Conservation (phyloP, 2,888 invertebrate species). For the Macrosoma leucophasiata region DNA sequence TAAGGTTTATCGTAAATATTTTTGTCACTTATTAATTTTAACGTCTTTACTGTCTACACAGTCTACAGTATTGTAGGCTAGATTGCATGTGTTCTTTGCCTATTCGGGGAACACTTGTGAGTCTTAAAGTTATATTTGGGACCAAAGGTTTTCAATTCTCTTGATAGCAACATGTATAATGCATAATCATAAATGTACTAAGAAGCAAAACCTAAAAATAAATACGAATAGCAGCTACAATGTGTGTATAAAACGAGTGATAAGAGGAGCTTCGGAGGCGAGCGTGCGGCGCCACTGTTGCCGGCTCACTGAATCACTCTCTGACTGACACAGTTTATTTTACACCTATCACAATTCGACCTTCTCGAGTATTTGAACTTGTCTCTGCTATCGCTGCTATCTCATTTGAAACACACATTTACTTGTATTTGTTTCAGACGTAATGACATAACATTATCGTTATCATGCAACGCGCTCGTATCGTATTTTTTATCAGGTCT, state of each 20-base stretch:
- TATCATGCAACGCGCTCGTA: constrained; percentile 29
- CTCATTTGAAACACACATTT: constrained; percentile 2
- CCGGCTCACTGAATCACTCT: constrained; percentile 15
- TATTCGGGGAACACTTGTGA: too few relatives aligned
- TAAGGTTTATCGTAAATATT: too few relatives aligned
- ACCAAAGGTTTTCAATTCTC: too few relatives aligned
- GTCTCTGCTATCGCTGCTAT: constrained; percentile 32
- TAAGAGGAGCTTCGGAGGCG: constrained; percentile 4
- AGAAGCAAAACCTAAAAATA: too few relatives aligned
- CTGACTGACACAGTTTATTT: constrained; percentile 44
- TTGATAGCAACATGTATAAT: too few relatives aligned
- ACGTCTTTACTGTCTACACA: too few relatives aligned
- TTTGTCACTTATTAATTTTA: too few relatives aligned
- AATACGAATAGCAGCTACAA: too few relatives aligned
- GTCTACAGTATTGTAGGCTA: too few relatives aligned
- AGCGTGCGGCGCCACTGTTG: constrained; percentile 5
- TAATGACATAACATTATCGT: constrained; percentile 30
- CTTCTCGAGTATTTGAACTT: constrained; percentile 58
- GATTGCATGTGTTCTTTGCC: too few relatives aligned
- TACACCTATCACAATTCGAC: constrained; percentile 43
- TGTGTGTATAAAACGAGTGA: constrained; percentile 5
- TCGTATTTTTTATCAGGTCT: constrained; percentile 14
- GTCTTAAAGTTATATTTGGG: too few relatives aligned
- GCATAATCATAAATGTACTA: too few relatives aligned
- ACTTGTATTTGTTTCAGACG: constrained; percentile 21